These are phyloP conservation scores for Calyptomena viridis DNA, from an alignment of 2,113 vertebrate genomes.

Conservation along the genomic window DNA sequence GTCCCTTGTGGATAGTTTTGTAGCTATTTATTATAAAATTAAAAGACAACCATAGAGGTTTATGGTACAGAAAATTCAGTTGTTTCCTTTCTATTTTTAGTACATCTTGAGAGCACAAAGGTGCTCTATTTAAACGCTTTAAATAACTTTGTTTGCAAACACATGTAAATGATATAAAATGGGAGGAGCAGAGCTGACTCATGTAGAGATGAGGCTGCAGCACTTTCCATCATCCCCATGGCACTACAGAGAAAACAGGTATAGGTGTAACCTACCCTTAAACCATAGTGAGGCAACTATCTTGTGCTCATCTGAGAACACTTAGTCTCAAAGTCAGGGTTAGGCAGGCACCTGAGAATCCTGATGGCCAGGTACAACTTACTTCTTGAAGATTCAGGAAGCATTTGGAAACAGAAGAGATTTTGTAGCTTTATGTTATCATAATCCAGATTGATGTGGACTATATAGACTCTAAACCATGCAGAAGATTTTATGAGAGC, in stretches of 20 bases:
- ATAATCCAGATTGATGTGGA: conserved; percentile 9
- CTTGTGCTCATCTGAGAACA: neutral
- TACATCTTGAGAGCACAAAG: neutral
- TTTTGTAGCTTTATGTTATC: neutral
- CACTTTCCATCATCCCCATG: neutral
- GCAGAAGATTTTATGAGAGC: conserved; percentile 24
- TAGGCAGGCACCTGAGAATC: neutral
- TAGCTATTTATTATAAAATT: neutral
- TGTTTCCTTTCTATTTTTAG: neutral
- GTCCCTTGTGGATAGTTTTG: neutral
- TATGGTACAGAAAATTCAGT: neutral
- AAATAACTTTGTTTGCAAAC: neutral
- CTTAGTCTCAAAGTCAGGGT: neutral
- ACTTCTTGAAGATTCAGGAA: neutral
- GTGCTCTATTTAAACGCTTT: neutral
- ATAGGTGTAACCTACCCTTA: neutral
- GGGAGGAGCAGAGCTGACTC: neutral
- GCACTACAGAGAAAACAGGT: neutral
- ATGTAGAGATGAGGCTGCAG: neutral
- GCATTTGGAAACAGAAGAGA: neutral
- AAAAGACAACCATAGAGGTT: neutral
- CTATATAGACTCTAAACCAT: neutral
- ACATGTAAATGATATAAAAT: neutral
- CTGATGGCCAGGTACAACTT: neutral
- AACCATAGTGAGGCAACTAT: neutral